Evolutionary conservation across 2,113 vertebrate species (phyloP), one percentile per base, ranked within the genome.

Genomic region (Hydropotes inermis): DNA sequence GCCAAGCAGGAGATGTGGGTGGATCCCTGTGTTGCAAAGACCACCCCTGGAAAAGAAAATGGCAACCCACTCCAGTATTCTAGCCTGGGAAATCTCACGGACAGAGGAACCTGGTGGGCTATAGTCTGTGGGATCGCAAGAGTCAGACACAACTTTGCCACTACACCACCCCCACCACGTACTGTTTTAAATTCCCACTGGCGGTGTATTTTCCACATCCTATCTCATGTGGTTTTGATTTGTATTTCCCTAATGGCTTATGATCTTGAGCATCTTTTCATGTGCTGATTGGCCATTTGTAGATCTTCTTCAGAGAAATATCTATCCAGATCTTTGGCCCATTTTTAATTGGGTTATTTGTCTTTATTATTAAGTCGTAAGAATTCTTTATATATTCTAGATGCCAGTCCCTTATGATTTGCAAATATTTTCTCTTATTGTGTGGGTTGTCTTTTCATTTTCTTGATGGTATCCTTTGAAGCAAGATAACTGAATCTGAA

Each of bases 401-500:
- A 85, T 78, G 45, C 33, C 89, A 67, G n/a, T 89, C 28, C 50
- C 21, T 87, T 83, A n/a, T 64, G 60, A 61, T 93, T 87, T 88
- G n/a, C 50, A 74, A 43, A n/a, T 91, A 76, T 96, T 64, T 92
- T 90, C 67, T 94, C 47, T 60, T 45, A 9, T n/a, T 47, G 30
- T 16, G 12, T 67, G 23, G 50, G 25, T 3, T 82, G 39, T 85
- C 47, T 84, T 95, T 88, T 95, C 33, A n/a, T 45, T 95, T 55
- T 94, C 83, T 94, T 47, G n/a, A 54, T 78, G 94, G 8, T 52
- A 28, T 87, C 93, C 87, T 96, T 97, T 79, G 89, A 95, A 96
- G 64, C 52, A 57, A 84, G 39, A 84, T 47, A 70, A 76, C 90
- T 94, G 91, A 94, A 83, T 93, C 36, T 97, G 50, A 85, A 60